Evolutionary conservation across 2,797 vertebrate species (phyloP).

Genomic region (Malurus leucopterus): DNA sequence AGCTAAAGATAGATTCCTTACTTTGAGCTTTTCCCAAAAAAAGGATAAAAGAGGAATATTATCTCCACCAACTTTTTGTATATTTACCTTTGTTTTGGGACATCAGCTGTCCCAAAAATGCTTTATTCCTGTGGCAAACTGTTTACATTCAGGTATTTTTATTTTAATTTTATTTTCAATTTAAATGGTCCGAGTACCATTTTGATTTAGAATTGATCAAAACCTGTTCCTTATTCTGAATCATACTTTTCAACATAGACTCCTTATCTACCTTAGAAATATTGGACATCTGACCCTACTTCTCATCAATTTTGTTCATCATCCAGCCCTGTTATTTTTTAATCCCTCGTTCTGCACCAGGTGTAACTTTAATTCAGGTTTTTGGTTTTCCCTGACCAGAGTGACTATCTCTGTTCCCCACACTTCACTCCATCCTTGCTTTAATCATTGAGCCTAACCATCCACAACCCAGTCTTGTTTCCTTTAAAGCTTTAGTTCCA

Average conservation of each 20-base stretch:
- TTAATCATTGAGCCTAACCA: conserved; percentile 8
- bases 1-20: neutral
- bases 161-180: neutral
- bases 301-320: neutral
- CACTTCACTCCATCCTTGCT: neutral
- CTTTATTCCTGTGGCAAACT: neutral
- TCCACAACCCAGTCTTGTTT: neutral
- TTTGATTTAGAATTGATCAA: neutral
- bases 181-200: neutral
- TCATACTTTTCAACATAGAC: neutral
- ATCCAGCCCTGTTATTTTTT: neutral
- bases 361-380: neutral
- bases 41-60: neutral
- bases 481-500: neutral
- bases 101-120: neutral
- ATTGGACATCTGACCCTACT: neutral
- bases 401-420: conserved; percentile 16
- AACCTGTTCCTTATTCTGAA: neutral
- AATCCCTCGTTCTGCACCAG: neutral
- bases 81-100: neutral
- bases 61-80: neutral
- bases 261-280: neutral
- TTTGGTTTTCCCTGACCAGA: neutral
- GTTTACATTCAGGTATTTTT: neutral
- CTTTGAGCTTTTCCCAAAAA: neutral